Evolutionary conservation across 2,797 vertebrate genomes (phyloP).

Genomic region (Carcharodon carcharias): DNA sequence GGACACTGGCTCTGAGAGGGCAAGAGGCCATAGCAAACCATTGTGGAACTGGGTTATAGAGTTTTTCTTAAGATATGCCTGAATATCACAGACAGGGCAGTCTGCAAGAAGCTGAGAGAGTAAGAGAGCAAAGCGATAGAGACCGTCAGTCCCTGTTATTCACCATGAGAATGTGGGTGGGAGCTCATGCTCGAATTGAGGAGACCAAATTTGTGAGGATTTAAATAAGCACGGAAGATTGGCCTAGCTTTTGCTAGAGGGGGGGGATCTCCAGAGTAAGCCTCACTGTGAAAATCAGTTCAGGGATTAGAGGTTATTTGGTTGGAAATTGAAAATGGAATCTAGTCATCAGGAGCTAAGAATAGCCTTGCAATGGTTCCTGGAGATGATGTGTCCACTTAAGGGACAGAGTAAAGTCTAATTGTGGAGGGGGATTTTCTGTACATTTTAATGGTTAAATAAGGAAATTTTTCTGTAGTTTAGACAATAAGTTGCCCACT

Average conservation of each 20-base stretch:
- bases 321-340: neutral
- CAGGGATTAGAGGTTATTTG: neutral
- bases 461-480: neutral
- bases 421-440: neutral
- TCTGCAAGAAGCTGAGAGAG: too few species aligned
- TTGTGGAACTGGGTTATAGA: too few species aligned
- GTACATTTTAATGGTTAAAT: neutral
- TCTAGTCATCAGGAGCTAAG: neutral
- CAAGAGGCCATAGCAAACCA: too few species aligned
- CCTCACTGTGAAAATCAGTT: neutral
- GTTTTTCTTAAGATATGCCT: too few species aligned
- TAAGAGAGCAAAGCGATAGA: too few species aligned
- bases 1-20: too few species aligned
- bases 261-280: neutral
- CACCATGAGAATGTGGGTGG: neutral
- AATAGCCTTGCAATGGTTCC: neutral
- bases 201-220: neutral
- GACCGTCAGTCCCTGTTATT: neutral
- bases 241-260: too few species aligned
- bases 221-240: neutral
- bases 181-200: too few species aligned
- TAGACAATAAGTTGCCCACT: neutral
- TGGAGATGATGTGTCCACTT: neutral
- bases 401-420: neutral
- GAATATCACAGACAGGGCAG: too few species aligned